Base-by-base conservation (phyloP, 35 echinoderm and acorn worm genomes). In the Holothuria glaberrima region DNA sequence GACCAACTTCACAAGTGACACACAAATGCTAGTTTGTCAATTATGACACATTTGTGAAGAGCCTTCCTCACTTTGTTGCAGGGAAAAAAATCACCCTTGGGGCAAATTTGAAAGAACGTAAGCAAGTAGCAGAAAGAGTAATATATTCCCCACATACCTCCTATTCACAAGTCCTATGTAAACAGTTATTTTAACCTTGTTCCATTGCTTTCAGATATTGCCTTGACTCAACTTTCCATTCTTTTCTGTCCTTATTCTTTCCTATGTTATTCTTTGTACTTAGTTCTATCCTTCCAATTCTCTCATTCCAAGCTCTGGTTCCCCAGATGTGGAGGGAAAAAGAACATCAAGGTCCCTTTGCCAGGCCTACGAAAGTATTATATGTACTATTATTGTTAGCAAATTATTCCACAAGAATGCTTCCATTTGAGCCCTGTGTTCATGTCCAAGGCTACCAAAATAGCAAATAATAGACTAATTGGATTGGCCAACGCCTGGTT, bases 181-280 rank as follows among this genome's bases (percentile, higher is more conserved):
- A 84, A 84, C 80, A 84, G 80, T 84, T 84, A 84, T 84, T 84
- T 84, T 84, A 84, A 63, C 80, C 80, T 61, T 84, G 56, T 84
- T 84, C 80, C 57, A 32, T 61, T 48, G 80, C 34, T 36, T 54
- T 54, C 50, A 54, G 21, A 32, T 26, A 84, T 84, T 56, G 30
- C 80, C 80, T 84, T 84, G 80, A 84, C 80, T 61, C 57, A 84
- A 28, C 80, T 84, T 69, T 69, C 80, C 80, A 84, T 84, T 84
- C 80, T 58, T 33, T 84, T 84, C 30, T 35, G 52, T 57, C 57
- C 80, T 52, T 84, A 59, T 84, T 84, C 80, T 84, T 29, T 58
- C 56, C 56, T 58, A 84, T 84, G 33, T 84, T 84, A 61, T 84
- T 84, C 80, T 84, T 84, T 61, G 10, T 59, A 29, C 52, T 84